A percentile compares a stretch with the other conserved stretches of the same genome.
These are phyloP conservation scores for Tokudaia muenninki DNA, from an alignment of 2,797 vertebrate species.

Conservation along the genomic window DNA sequence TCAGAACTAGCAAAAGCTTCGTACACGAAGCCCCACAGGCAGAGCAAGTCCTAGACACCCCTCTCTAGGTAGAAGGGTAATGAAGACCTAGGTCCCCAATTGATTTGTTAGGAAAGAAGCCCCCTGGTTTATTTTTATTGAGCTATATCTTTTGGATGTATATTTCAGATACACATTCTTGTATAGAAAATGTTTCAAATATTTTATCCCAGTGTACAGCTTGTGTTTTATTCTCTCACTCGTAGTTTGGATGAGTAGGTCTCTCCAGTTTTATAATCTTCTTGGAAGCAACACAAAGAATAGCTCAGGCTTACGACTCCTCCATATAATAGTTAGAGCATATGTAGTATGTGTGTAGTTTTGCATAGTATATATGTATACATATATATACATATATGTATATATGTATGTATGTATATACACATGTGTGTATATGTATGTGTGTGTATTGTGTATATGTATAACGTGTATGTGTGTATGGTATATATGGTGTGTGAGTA, in stretches of 20 bases:
- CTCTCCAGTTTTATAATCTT: constrained; percentile 24
- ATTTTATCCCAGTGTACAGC: background rate
- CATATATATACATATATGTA: too few relatives aligned
- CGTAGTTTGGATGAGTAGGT: background rate
- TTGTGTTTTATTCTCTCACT: background rate
- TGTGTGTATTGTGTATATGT: too few relatives aligned
- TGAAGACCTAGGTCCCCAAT: background rate
- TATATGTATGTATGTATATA: too few relatives aligned
- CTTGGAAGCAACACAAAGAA: background rate
- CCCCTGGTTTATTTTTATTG: background rate
- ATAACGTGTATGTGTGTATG: too few relatives aligned
- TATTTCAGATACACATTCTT: background rate
- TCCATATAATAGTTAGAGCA: background rate
- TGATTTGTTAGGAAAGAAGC: background rate
- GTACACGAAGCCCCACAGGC: background rate
- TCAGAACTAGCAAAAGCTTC: background rate
- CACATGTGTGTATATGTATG: too few relatives aligned
- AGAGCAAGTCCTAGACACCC: background rate
- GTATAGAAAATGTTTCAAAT: background rate
- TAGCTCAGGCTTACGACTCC: background rate
- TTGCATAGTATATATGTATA: too few relatives aligned
- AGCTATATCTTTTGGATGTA: background rate
- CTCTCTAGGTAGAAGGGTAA: background rate
- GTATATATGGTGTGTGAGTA: background rate
- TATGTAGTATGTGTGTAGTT: background rate